Percentiles rank a stretch among this genome's conserved stretches.
These are phyloP conservation scores for Antheraea mylitta DNA, from an alignment of 1,140 invertebrate genomes.

Conservation along the genomic window DNA sequence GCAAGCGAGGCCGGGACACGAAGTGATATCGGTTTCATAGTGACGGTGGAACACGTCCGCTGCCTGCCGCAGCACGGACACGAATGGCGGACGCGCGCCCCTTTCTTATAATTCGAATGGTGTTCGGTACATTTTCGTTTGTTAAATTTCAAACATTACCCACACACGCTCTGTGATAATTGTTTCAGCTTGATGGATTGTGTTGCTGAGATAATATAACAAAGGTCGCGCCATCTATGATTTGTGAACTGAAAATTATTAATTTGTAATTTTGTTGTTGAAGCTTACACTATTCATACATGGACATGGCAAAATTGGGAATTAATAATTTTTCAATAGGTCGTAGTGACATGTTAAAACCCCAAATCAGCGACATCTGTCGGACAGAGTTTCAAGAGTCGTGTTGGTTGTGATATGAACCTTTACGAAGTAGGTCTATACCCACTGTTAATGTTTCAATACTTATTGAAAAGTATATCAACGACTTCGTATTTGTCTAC, in stretches of 20 bases:
- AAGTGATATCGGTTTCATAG: conserved; percentile 77
- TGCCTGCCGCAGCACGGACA: conserved; percentile 29
- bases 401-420: conserved; percentile 54
- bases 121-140: not conserved
- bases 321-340: not conserved
- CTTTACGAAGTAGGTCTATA: conserved; percentile 1
- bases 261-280: conserved; percentile 11
- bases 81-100: not conserved
- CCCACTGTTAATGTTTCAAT: conserved; percentile 17
- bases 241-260: conserved; percentile 5
- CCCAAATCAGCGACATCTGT: conserved; percentile 35
- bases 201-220: conserved; percentile 26
- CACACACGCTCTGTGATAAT: conserved; percentile 20
- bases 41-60: conserved; percentile 31
- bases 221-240: conserved; percentile 1
- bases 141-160: not conserved
- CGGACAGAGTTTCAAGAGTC: conserved; percentile 29
- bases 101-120: not conserved
- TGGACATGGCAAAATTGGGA: not conserved
- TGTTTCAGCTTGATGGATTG: conserved; percentile 40
- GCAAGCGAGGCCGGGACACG: conserved; percentile 50
- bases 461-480: conserved; percentile 7
- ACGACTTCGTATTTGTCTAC: conserved; percentile 8
- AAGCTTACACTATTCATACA: not conserved
- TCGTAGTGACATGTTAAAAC: not conserved